phyloP scores from a whole-genome alignment of 2,888 invertebrate species.

The Cantharis rustica region DNA sequence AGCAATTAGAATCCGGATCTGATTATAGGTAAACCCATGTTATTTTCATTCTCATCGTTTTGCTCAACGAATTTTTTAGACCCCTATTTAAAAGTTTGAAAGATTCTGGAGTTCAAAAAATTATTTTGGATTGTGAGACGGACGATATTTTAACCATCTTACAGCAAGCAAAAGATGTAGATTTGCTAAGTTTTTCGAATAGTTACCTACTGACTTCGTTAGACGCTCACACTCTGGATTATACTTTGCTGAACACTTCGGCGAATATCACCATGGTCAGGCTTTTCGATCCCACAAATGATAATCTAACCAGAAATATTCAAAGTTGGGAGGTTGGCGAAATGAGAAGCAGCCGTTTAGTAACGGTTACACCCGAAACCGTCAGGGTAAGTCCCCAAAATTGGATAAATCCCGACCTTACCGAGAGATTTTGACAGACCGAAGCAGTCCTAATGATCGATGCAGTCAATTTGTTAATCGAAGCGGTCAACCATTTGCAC shows the following conservation, averaged over 20 bases:
- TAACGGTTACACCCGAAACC: constrained; percentile 25
- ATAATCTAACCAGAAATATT: constrained; percentile 58
- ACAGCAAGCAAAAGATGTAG: constrained; percentile 79
- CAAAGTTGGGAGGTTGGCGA: constrained; percentile 51
- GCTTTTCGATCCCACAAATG: constrained; percentile 63
- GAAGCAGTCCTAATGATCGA: constrained; percentile 72
- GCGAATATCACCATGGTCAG: constrained; percentile 75
- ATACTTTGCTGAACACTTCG: constrained; percentile 63
- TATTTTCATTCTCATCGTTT: neutral
- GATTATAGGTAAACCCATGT: constrained; percentile 39
- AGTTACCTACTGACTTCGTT: constrained; percentile 66
- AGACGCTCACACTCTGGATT: constrained; percentile 69
- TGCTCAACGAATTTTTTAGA: constrained; percentile 51
- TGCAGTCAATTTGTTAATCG: constrained; percentile 61
- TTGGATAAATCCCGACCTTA: neutral
- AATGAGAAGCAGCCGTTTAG: constrained; percentile 15
- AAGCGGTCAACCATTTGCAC: constrained; percentile 38
- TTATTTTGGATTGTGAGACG: constrained; percentile 76
- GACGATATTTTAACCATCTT: constrained; percentile 62
- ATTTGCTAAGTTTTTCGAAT: constrained; percentile 75
- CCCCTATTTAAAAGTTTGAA: constrained; percentile 77
- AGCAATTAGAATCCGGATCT: constrained; percentile 59
- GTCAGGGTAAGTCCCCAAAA: constrained; percentile 28
- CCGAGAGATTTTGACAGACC: constrained; percentile 55
- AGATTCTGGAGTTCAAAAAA: constrained; percentile 70